A percentile compares a stretch with the other conserved stretches of the same genome.
phyloP scores from a whole-genome alignment of 2,888 invertebrate species.

The Synanthedon andrenaeformis region DNA sequence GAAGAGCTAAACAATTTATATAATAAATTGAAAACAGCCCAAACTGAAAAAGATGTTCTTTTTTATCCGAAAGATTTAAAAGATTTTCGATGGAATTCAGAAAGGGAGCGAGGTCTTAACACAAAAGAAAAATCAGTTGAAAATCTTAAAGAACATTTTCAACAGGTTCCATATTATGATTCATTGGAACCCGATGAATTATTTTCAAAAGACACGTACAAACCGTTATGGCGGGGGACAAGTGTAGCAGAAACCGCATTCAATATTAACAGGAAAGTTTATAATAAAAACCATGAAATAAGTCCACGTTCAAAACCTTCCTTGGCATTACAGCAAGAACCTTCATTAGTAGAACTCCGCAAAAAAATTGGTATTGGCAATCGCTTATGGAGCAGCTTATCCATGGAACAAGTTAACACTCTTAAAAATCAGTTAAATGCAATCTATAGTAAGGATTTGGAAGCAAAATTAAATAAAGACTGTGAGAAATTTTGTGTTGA shows the following conservation, averaged over 20 bases:
- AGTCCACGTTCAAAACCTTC: constrained; percentile 31
- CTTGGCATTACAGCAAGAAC: constrained; percentile 38
- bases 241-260: constrained; percentile 85
- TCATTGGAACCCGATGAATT: constrained; percentile 51
- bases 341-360: constrained; percentile 51
- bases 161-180: constrained; percentile 70
- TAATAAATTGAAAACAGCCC: constrained; percentile 79
- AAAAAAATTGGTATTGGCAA: constrained; percentile 76
- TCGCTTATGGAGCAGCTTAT: constrained; percentile 85
- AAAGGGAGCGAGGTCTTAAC: constrained; percentile 80
- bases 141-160: constrained; percentile 83
- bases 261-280: constrained; percentile 74
- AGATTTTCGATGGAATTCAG: constrained; percentile 81
- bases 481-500: constrained; percentile 72
- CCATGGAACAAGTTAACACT: constrained; percentile 84
- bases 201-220: constrained; percentile 76
- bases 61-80: constrained; percentile 82
- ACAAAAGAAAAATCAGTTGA: constrained; percentile 90
- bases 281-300: constrained; percentile 36
- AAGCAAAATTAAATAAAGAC: constrained; percentile 43
- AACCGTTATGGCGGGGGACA: constrained; percentile 85
- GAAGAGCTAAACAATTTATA: constrained; percentile 83
- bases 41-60: constrained; percentile 85
- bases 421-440: constrained; percentile 84
- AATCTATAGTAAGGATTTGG: constrained; percentile 78